phyloP scores from a whole-genome alignment of 30 jellyfish, hydroid and myxozoan species.

The Pelagia noctiluca region DNA sequence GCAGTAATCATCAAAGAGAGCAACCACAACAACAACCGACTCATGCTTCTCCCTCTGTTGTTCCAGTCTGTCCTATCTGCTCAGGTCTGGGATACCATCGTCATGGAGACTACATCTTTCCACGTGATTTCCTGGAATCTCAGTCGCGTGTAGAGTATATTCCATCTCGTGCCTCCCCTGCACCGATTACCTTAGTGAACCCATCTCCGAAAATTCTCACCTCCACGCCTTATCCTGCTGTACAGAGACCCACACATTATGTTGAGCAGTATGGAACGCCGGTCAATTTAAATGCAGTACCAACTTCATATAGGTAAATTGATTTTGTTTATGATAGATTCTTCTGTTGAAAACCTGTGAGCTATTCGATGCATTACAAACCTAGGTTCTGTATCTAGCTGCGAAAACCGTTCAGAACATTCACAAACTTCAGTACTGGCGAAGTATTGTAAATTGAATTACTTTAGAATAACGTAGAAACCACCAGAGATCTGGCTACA shows the following conservation, averaged over 20 bases:
- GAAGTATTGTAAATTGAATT: no score
- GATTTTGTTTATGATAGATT: no score
- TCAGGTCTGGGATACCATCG: slow-evolving; percentile 74
- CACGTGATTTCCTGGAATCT: slow-evolving; percentile 64
- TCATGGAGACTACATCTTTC: slow-evolving; percentile 68
- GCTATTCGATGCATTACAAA: no score
- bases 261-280: neutral
- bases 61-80: slow-evolving; percentile 75
- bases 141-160: slow-evolving; percentile 39
- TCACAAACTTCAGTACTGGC: no score
- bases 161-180: slow-evolving; percentile 24
- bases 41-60: slow-evolving; percentile 2
- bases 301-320: neutral
- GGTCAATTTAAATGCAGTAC: neutral
- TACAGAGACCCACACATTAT: neutral
- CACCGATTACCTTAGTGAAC: neutral
- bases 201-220: neutral
- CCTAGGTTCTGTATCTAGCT: no score
- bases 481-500: no score
- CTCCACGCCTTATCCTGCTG: slow-evolving; percentile 28
- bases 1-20: no score
- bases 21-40: neutral
- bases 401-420: no score
- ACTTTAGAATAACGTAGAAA: no score
- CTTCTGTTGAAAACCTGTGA: no score